phyloP scores from a whole-genome alignment of 2,797 vertebrate species.

The Galaxias olidus region DNA sequence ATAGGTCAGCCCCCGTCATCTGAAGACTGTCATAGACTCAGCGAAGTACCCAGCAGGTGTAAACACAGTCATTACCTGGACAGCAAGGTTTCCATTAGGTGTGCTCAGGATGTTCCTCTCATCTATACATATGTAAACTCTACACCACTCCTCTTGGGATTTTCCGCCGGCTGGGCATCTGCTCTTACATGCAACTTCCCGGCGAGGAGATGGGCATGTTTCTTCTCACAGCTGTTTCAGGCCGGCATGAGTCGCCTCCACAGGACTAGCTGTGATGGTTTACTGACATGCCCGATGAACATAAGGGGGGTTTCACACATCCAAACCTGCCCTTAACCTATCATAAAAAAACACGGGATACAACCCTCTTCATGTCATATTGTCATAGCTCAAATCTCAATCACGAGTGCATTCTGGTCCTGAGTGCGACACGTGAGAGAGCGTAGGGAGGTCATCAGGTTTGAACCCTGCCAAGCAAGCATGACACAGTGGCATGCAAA shows the following conservation, averaged over 20 bases:
- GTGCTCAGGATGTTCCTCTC: conserved; percentile 13
- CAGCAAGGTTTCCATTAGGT: conserved; percentile 54
- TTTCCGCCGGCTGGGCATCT: conserved; percentile 50
- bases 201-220: conserved; percentile 37
- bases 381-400: conserved; percentile 31
- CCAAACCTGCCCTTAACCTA: conserved; percentile 19
- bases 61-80: conserved; percentile 58
- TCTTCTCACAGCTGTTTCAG: conserved; percentile 57
- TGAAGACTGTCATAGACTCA: conserved; percentile 62
- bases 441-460: conserved; percentile 5
- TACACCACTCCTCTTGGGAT: conserved; percentile 40
- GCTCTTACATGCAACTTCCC: conserved; percentile 36
- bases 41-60: conserved; percentile 50
- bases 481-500: conserved; percentile 12
- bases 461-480: conserved; percentile 20
- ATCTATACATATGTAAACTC: conserved; percentile 23
- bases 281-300: conserved; percentile 42
- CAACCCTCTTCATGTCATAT: conserved; percentile 47
- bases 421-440: neutral
- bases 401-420: conserved; percentile 18
- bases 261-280: conserved; percentile 38
- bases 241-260: conserved; percentile 30
- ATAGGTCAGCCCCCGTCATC: conserved; percentile 49
- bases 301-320: conserved; percentile 38
- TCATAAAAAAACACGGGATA: conserved; percentile 28